Evolutionary conservation across 2,888 invertebrate genomes (phyloP).

Genomic region (Nephrotoma flavescens): DNA sequence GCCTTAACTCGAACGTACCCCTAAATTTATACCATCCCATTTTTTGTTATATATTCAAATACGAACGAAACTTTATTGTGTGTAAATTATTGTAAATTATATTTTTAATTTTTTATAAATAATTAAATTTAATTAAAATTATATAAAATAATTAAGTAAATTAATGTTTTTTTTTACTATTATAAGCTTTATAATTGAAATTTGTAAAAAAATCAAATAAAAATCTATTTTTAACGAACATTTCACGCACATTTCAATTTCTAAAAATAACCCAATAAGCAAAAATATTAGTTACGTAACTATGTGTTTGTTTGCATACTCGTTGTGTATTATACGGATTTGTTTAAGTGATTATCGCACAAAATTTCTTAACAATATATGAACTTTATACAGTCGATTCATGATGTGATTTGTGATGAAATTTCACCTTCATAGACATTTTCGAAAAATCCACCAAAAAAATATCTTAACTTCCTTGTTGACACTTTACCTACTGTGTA

Average conservation of each 20-base stretch:
- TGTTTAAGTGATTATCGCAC: not conserved
- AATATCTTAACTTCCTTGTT: not conserved
- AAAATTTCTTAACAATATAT: not conserved
- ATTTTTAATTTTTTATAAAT: not conserved
- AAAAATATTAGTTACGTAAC: not conserved
- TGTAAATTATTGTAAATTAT: not conserved
- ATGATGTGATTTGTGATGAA: not conserved
- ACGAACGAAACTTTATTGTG: not conserved
- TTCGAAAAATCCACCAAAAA: not conserved
- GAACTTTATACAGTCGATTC: not conserved
- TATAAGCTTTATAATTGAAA: not conserved
- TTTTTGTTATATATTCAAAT: not conserved
- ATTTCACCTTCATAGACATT: not conserved
- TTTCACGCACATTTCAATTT: too few relatives aligned
- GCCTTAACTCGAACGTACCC: not conserved
- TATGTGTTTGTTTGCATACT: not conserved
- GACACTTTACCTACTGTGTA: not conserved
- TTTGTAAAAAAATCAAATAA: not conserved
- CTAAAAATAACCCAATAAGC: not conserved
- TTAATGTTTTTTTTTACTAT: not conserved
- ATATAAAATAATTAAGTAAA: not conserved
- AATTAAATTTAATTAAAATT: not conserved
- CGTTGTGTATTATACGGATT: not conserved
- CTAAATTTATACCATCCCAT: not conserved
- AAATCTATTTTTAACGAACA: not conserved